phyloP scores from a whole-genome alignment of 2,888 invertebrate genomes.

The Drosophila paucipuncta region DNA sequence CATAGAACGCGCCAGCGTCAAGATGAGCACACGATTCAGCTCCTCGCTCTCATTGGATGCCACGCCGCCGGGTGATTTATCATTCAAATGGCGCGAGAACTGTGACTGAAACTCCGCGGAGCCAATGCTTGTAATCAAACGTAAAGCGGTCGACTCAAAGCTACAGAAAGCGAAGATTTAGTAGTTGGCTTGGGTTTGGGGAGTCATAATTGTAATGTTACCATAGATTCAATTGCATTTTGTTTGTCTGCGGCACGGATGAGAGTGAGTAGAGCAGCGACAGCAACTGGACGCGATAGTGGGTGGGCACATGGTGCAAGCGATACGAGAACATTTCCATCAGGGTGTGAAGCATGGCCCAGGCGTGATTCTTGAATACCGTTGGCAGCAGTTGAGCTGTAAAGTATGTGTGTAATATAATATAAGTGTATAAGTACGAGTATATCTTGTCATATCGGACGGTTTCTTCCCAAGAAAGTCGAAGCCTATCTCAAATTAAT shows the following conservation, averaged over 20 bases:
- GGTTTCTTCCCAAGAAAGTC: not conserved
- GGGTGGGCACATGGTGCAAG: slow-evolving; percentile 98
- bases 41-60: slow-evolving; percentile 98
- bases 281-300: slow-evolving; percentile 96
- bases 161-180: slow-evolving; percentile 77
- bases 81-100: slow-evolving; percentile 95
- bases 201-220: slow-evolving; percentile 83
- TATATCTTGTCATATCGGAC: not conserved
- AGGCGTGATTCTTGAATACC: slow-evolving; percentile 96
- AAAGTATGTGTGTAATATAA: not conserved
- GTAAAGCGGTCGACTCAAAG: slow-evolving; percentile 94
- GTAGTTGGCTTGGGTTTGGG: rapidly evolving
- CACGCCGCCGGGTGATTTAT: slow-evolving; percentile 90
- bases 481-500: not conserved
- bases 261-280: slow-evolving; percentile 96
- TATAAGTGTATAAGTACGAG: no score
- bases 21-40: slow-evolving; percentile 95
- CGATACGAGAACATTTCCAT: slow-evolving; percentile 98
- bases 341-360: slow-evolving; percentile 97
- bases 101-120: slow-evolving; percentile 97
- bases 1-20: slow-evolving; percentile 96
- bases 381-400: slow-evolving; percentile 94
- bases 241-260: slow-evolving; percentile 96
- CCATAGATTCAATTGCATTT: slow-evolving; percentile 96
- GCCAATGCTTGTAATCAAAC: slow-evolving; percentile 95